Evolutionary conservation across 2,888 invertebrate species (phyloP), one percentile per base, ranked within the genome.

Genomic region (Spisula subtruncata): DNA sequence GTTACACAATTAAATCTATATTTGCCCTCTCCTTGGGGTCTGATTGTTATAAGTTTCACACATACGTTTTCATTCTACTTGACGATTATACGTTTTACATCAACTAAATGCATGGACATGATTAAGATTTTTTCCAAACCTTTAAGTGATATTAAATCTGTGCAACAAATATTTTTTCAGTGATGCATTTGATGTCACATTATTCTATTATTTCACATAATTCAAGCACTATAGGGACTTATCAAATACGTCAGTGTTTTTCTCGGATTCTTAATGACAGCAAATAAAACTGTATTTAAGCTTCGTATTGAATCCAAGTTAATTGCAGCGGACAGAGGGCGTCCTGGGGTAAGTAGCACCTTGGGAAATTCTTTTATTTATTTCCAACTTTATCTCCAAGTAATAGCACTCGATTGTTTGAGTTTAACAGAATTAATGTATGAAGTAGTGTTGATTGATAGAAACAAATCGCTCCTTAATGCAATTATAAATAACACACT

Each of bases 311-410:
- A 75, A 35, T 6, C 35, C 5, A 35, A 1, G 5, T 32, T 75
- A 75, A 75, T 75, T n/a, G 75, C 12, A 16, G 5, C 35, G 29
- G 29, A 16, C 75, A n/a, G 75, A 75, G 10, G 18, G n/a, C 14
- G 35, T 35, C 25, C 75, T 16, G 14, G 1, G 14, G 14, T 75
- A 32, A 75, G 12, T 32, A 32, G 16, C 75, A 18, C 35, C 18
- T 12, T 75, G 75, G 75, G 75, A 75, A 75, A 75, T 75, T 75
- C 25, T 18, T 35, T 75, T 35, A 71, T 32, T 71, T 32, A 32
- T 71, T 71, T 32, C 71, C 32, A 71, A 32, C 16, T 75, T 4
- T 32, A 75, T 75, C 32, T 75, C 25, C n/a, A n/a, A n/a, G n/a
- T n/a, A n/a, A n/a, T n/a, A n/a, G n/a, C n/a, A n/a, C n/a, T n/a